Conservation (phyloP, 2,113 vertebrate genomes). For the Gallinago media region DNA sequence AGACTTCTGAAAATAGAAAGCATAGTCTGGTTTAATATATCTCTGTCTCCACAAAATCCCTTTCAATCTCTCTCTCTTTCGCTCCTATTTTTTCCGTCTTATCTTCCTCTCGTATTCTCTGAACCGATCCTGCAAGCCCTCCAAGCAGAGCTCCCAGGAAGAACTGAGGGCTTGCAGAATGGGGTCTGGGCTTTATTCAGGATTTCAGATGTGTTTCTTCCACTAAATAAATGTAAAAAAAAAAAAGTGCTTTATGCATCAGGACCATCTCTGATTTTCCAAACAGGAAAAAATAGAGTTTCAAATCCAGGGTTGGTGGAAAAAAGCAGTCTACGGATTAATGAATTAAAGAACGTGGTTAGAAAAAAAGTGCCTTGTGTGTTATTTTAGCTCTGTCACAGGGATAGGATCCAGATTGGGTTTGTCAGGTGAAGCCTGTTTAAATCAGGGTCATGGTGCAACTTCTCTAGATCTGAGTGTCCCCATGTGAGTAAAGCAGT, state of each 20-base stretch:
- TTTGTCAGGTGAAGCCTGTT: conserved; percentile 13
- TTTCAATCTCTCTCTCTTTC: conserved; percentile 27
- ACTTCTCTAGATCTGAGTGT: background rate
- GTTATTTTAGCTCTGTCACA: background rate
- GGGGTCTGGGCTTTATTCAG: background rate
- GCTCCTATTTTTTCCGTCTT: conserved; percentile 1
- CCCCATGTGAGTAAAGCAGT: background rate
- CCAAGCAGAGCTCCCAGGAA: background rate
- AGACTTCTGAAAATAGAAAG: conserved; percentile 52
- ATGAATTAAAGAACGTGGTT: background rate
- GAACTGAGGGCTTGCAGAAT: background rate
- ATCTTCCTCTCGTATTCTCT: conserved; percentile 30
- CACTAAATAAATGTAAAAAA: background rate
- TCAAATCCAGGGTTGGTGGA: fast-evolving
- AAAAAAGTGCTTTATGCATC: background rate
- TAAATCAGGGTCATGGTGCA: background rate
- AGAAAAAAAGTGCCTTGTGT: background rate
- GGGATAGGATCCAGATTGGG: background rate
- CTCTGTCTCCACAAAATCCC: conserved; percentile 47
- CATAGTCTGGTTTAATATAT: conserved; percentile 37
- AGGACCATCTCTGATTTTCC: background rate
- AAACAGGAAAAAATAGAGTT: background rate
- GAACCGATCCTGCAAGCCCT: background rate
- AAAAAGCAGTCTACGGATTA: background rate
- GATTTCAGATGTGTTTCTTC: conserved; percentile 27